Evolutionary conservation across 1,140 invertebrate species (phyloP).

Genomic region (Hyles vespertilio): DNA sequence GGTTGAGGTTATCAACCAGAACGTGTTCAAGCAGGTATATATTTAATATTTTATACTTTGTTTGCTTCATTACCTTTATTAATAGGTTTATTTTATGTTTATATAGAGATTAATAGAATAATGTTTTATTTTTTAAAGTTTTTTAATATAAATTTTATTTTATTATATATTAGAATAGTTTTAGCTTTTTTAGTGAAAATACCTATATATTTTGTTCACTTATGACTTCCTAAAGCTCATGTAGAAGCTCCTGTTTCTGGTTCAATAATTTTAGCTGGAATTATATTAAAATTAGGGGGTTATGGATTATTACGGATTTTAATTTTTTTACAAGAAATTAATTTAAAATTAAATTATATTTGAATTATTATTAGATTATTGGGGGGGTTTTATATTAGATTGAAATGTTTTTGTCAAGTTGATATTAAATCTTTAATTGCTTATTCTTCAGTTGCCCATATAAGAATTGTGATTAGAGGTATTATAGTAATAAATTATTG

Average conservation of each 20-base stretch:
- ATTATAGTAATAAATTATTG: slow-evolving; percentile 66
- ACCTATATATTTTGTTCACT: slow-evolving; percentile 82
- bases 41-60: slow-evolving; percentile 81
- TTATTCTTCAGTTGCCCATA: slow-evolving; percentile 80
- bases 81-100: slow-evolving; percentile 67
- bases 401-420: slow-evolving; percentile 79
- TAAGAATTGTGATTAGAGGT: slow-evolving; percentile 73
- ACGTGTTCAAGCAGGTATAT: slow-evolving; percentile 77
- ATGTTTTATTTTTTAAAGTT: slow-evolving; percentile 71
- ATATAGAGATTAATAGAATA: slow-evolving; percentile 60
- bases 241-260: slow-evolving; percentile 82
- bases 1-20: slow-evolving; percentile 80
- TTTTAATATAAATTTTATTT: slow-evolving; percentile 62
- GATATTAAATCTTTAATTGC: slow-evolving; percentile 80
- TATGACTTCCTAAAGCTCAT: slow-evolving; percentile 84
- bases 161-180: slow-evolving; percentile 75
- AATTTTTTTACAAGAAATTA: slow-evolving; percentile 56
- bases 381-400: slow-evolving; percentile 74
- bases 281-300: slow-evolving; percentile 82
- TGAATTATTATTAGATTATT: slow-evolving; percentile 69
- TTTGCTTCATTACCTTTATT: slow-evolving; percentile 78
- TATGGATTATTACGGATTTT: slow-evolving; percentile 79
- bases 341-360: slow-evolving; percentile 67
- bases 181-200: slow-evolving; percentile 82
- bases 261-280: slow-evolving; percentile 83